Evolutionary conservation across 2,113 vertebrate species (phyloP), one percentile per base, ranked within the genome.

Genomic region (Perca flavescens): DNA sequence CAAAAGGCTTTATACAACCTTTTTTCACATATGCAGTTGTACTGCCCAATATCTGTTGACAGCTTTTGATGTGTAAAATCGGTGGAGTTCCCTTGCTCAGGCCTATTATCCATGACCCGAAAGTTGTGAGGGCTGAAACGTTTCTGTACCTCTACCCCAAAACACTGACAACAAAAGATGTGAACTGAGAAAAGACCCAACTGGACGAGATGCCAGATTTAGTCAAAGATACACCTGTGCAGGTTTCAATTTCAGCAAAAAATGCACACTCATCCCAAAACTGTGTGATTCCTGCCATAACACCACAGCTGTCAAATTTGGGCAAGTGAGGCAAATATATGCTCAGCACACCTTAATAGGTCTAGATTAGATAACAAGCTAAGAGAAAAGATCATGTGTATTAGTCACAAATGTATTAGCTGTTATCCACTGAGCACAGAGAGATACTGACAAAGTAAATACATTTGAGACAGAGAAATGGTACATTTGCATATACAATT

Each of bases 301-400:
- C 10, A 43, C 10, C 52, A 6, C 8, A 34, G 34, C 12, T 46
- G 12, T 5, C 25, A 56, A 14, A 65, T 56, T 1, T 13, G 17
- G 7, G 66, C 47, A 52, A 62, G 6, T 6, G 61, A 69, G 31
- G 52, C n/a, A 16, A 36, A 64, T 43, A 53, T 13, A 22, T 46
- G 22, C 40, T 58, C 40, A n/a, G 22, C 14, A 61, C 21, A 16
- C 13, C 1, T 36, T 17, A 50, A 50, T 36, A 77, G 49, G 28
- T 49, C 10, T 40, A 56, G 56, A 67, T 50, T 50, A 50, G 34
- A 87, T 69, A 63, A 64, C 49, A 65, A 87, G 68, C 31, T 25
- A 16, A 76, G 13, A 56, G 21, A 10, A 46, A 64, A 7, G 0
- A 13, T 57, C 4, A 21, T 28, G 15, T 28, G 6, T 19, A 28